A percentile compares a stretch with the other conserved stretches of the same genome.
phyloP scores from a whole-genome alignment of 2,797 vertebrate species.

The Gymnothorax reevesii region DNA sequence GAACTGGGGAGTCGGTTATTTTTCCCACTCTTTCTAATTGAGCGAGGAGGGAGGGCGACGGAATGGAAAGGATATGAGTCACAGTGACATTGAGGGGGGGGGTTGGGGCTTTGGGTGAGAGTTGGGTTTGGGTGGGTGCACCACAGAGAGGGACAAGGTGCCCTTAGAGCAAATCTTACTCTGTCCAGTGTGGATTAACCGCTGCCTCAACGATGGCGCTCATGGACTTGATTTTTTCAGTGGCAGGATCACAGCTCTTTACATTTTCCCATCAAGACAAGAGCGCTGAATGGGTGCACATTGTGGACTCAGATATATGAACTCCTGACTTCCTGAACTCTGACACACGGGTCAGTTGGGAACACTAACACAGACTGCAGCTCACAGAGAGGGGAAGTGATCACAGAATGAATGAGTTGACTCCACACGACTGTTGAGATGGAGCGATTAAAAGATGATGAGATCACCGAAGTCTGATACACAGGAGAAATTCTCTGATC shows the following conservation, averaged over 20 bases:
- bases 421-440: not conserved
- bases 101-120: slow-evolving; percentile 1
- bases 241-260: not conserved
- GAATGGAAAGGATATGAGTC: slow-evolving; percentile 68
- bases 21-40: slow-evolving; percentile 60
- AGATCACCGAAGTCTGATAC: not conserved
- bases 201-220: not conserved
- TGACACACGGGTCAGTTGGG: slow-evolving; percentile 20
- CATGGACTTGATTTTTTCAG: not conserved
- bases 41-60: slow-evolving; percentile 49
- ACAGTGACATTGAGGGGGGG: slow-evolving; percentile 49
- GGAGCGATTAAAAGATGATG: not conserved
- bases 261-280: not conserved
- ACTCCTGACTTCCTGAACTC: slow-evolving; percentile 8
- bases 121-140: slow-evolving; percentile 32
- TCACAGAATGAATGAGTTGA: not conserved
- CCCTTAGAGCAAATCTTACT: slow-evolving; percentile 17
- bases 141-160: slow-evolving; percentile 11
- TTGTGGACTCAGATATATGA: not conserved
- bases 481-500: slow-evolving; percentile 15
- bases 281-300: not conserved
- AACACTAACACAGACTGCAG: not conserved
- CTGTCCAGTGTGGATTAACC: slow-evolving; percentile 37
- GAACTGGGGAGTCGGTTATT: slow-evolving; percentile 49
- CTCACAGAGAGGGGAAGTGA: not conserved